Conservation (phyloP, 1,140 invertebrate species). For the Calosoma granatense region DNA sequence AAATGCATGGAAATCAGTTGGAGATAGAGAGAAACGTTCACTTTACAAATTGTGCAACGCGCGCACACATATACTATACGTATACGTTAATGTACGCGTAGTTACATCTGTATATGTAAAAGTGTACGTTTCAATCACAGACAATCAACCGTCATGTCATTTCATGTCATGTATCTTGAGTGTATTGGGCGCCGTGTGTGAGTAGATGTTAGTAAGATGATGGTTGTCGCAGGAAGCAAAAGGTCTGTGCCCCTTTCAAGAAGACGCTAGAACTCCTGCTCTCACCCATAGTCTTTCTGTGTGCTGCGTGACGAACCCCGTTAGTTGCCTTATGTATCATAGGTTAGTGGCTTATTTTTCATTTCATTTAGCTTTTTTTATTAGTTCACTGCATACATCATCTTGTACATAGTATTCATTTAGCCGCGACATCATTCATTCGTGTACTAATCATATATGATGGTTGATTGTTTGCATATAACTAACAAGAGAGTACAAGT, state of each 20-base stretch:
- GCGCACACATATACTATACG: no score
- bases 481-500: constrained; percentile 24
- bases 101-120: no score
- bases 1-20: constrained; percentile 17
- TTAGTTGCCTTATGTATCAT: constrained; percentile 25
- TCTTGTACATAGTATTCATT: not conserved
- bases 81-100: no score
- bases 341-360: constrained; percentile 33
- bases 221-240: constrained; percentile 43
- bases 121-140: no score
- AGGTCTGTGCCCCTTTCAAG: constrained; percentile 55
- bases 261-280: constrained; percentile 54
- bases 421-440: not conserved
- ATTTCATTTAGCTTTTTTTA: constrained; percentile 20
- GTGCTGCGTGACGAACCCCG: constrained; percentile 43
- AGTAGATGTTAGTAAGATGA: constrained; percentile 31
- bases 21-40: not conserved
- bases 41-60: not conserved
- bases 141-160: constrained; percentile 9
- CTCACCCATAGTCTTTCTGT: constrained; percentile 58
- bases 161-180: not conserved
- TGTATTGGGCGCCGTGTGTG: not conserved
- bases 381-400: not conserved
- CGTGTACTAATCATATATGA: not conserved
- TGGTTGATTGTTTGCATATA: constrained; percentile 15